Conservation (phyloP, 2,797 vertebrate genomes). For the Pangasius krempfi region DNA sequence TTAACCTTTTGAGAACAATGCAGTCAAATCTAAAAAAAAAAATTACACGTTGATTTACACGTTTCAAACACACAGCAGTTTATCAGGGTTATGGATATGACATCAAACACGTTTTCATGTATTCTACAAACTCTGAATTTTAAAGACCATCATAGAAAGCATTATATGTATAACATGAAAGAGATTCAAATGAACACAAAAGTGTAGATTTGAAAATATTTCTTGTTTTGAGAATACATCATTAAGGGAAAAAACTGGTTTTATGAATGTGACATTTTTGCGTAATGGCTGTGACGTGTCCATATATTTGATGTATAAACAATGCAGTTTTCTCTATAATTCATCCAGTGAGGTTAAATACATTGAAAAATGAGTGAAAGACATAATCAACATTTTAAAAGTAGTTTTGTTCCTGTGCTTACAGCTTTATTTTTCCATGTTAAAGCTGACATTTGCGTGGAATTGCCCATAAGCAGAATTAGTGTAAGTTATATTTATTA, state of each 20-base stretch:
- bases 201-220: too few species aligned
- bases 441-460: neutral
- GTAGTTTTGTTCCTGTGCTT: neutral
- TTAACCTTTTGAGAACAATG: neutral
- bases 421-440: neutral
- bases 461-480: constrained; percentile 4
- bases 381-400: neutral
- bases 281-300: neutral
- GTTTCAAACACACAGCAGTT: neutral
- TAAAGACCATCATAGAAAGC: neutral
- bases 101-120: neutral
- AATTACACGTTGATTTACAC: neutral
- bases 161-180: too few species aligned
- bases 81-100: neutral
- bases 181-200: too few species aligned
- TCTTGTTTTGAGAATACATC: neutral
- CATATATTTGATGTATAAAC: neutral
- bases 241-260: neutral
- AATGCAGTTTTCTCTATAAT: neutral
- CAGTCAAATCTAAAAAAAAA: neutral
- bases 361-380: neutral
- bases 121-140: neutral
- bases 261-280: neutral
- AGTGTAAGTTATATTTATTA: neutral
- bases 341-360: neutral